Conservation (phyloP, 1,140 invertebrate genomes). For the Musca vetustissima region DNA sequence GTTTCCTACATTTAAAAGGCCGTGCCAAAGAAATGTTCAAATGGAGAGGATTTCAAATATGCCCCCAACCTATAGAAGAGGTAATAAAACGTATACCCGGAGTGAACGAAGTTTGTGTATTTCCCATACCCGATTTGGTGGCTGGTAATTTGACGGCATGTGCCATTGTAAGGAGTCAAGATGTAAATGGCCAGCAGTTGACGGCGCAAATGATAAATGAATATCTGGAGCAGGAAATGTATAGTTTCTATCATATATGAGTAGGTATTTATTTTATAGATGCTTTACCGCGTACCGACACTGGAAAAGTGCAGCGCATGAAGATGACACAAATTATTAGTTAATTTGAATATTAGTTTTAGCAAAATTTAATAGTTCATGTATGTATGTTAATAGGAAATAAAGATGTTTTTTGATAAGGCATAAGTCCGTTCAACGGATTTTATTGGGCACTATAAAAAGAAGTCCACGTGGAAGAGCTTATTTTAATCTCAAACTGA, state of each 20-base stretch:
- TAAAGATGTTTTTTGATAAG: too few relatives aligned
- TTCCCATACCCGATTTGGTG: slow-evolving; percentile 62
- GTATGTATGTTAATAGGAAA: too few relatives aligned
- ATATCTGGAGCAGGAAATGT: slow-evolving; percentile 65
- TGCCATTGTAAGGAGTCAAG: slow-evolving; percentile 46
- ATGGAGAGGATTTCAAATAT: slow-evolving; percentile 57
- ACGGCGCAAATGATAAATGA: slow-evolving; percentile 64
- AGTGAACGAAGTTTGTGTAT: slow-evolving; percentile 41
- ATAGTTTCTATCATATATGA: slow-evolving; percentile 68
- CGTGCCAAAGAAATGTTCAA: slow-evolving; percentile 77
- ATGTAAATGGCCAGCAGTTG: slow-evolving; percentile 53
- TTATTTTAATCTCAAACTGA: too few relatives aligned
- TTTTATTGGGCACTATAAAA: too few relatives aligned
- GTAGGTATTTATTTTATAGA: slow-evolving; percentile 65
- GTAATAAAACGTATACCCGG: slow-evolving; percentile 34
- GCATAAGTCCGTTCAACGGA: too few relatives aligned
- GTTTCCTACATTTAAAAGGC: slow-evolving; percentile 68
- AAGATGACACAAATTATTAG: slow-evolving; percentile 47
- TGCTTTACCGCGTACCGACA: slow-evolving; percentile 65
- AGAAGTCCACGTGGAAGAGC: too few relatives aligned
- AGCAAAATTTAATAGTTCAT: too few relatives aligned
- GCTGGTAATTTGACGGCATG: slow-evolving; percentile 44
- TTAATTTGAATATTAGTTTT: too few relatives aligned
- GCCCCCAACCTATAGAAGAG: slow-evolving; percentile 41
- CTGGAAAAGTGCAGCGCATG: slow-evolving; percentile 68